These are phyloP conservation scores for Danio choprae DNA, from an alignment of 2,797 vertebrate species.

Conservation along the genomic window DNA sequence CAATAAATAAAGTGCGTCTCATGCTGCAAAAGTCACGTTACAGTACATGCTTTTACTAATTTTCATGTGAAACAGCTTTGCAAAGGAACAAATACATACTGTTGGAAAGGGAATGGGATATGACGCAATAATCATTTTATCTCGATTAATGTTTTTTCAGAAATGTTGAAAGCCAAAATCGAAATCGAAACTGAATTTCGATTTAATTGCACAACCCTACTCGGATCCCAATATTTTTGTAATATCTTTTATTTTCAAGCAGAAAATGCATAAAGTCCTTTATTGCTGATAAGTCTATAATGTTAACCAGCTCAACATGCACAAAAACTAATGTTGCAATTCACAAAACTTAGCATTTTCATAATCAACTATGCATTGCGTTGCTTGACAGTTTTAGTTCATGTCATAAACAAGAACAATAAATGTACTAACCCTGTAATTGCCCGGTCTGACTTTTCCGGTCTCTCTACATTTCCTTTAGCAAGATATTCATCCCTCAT, in stretches of 20 bases:
- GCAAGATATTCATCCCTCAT: neutral
- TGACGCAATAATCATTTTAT: too few species aligned
- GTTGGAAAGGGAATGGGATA: too few species aligned
- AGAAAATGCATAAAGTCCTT: neutral
- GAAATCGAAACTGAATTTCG: too few species aligned
- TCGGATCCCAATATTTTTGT: too few species aligned
- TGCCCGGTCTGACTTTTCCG: neutral
- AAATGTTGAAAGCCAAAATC: too few species aligned
- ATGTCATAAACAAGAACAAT: neutral
- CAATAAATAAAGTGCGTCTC: too few species aligned
- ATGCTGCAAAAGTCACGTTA: too few species aligned
- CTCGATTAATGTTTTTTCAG: too few species aligned
- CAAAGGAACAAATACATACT: too few species aligned
- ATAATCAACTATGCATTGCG: neutral
- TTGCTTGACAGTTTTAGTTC: neutral
- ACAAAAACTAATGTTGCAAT: neutral
- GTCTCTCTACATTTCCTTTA: slow-evolving; percentile 9
- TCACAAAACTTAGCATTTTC: neutral
- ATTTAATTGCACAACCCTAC: too few species aligned
- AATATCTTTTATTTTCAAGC: neutral
- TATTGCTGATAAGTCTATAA: neutral
- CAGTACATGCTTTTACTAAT: too few species aligned
- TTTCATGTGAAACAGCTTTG: too few species aligned
- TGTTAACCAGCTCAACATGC: neutral
- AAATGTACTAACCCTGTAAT: neutral